phyloP scores from a whole-genome alignment of 2,888 invertebrate species.

The Leptarthrus brevirostris region DNA sequence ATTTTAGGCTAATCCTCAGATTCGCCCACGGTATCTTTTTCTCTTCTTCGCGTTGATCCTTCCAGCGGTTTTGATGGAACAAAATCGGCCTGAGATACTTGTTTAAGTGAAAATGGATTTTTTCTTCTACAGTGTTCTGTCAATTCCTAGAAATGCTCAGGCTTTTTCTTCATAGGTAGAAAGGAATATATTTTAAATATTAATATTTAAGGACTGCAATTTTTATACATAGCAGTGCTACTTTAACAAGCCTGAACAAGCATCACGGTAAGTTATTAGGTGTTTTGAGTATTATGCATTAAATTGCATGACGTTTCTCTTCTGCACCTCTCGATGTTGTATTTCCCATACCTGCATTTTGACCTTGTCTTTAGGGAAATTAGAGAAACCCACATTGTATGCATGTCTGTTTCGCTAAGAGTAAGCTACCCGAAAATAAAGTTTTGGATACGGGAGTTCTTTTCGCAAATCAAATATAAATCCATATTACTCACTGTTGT shows the following conservation, averaged over 20 bases:
- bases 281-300: slow-evolving; percentile 6
- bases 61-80: slow-evolving; percentile 4
- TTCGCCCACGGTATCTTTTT: not conserved
- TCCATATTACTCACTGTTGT: slow-evolving; percentile 30
- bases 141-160: not conserved
- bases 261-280: not conserved
- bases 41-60: not conserved
- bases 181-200: slow-evolving; percentile 23
- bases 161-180: not conserved
- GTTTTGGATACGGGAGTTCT: slow-evolving; percentile 45
- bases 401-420: slow-evolving; percentile 57
- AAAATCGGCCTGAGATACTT: not conserved
- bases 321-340: slow-evolving; percentile 59
- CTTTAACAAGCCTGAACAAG: not conserved
- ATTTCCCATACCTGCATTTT: slow-evolving; percentile 59
- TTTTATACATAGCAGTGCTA: slow-evolving; percentile 13
- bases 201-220: slow-evolving; percentile 7
- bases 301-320: slow-evolving; percentile 49
- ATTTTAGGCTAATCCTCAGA: not conserved
- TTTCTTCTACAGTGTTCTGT: slow-evolving; percentile 7
- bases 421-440: slow-evolving; percentile 57
- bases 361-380: slow-evolving; percentile 57
- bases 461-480: slow-evolving; percentile 17
- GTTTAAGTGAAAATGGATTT: not conserved
- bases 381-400: slow-evolving; percentile 58